These are phyloP conservation scores for Leptinotarsa undecemlineata DNA, from an alignment of 1,140 invertebrate species.

Conservation along the genomic window DNA sequence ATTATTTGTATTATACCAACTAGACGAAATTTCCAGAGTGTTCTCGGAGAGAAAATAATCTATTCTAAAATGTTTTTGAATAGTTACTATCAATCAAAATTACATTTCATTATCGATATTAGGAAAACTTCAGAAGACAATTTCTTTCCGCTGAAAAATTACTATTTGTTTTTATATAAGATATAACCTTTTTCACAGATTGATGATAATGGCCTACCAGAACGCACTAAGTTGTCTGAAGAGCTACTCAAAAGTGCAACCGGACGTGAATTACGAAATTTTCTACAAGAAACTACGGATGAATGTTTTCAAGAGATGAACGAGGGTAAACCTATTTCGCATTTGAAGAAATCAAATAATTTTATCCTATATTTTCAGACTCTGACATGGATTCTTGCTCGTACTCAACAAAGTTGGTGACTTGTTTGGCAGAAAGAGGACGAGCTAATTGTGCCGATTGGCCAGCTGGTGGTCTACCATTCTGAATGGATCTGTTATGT, in stretches of 20 bases:
- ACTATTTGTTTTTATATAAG: too few species aligned
- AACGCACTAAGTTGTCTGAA: constrained; percentile 43
- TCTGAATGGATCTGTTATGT: constrained; percentile 25
- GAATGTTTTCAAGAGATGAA: constrained; percentile 50
- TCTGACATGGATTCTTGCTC: constrained; percentile 44
- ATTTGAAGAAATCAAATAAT: neutral
- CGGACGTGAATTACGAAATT: constrained; percentile 45
- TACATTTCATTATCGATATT: too few species aligned
- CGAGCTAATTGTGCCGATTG: constrained; percentile 53
- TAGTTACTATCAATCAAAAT: too few species aligned
- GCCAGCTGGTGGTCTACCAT: constrained; percentile 45
- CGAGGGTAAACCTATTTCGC: constrained; percentile 33
- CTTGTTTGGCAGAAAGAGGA: constrained; percentile 51
- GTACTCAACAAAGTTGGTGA: constrained; percentile 45
- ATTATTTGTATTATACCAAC: too few species aligned
- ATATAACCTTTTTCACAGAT: constrained; percentile 37
- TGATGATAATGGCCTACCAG: constrained; percentile 46
- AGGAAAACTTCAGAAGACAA: too few species aligned
- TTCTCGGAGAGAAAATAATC: too few species aligned
- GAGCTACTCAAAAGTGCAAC: constrained; percentile 40
- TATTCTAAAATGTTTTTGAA: too few species aligned
- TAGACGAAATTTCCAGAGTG: too few species aligned
- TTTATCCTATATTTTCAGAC: constrained; percentile 30
- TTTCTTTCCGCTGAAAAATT: too few species aligned
- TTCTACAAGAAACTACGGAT: constrained; percentile 50